These are phyloP conservation scores for Spatulosminthurus flaviceps DNA, from an alignment of 2,888 invertebrate genomes.

Conservation along the genomic window DNA sequence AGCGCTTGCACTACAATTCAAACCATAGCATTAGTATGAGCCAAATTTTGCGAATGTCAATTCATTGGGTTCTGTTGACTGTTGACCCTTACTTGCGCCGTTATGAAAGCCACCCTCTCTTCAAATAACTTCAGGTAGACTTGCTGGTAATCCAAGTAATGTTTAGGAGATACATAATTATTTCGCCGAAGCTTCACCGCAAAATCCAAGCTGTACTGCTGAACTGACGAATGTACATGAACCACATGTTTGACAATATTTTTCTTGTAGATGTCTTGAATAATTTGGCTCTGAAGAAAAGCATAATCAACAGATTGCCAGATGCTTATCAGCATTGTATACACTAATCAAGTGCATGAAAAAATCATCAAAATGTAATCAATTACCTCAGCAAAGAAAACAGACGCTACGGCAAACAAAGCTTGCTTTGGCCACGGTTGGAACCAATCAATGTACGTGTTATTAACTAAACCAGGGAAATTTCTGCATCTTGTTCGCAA, in stretches of 20 bases:
- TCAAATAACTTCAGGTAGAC: conserved; percentile 80
- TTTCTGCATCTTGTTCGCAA: conserved; percentile 85
- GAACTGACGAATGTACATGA: conserved; percentile 81
- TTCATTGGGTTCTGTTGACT: too few relatives aligned
- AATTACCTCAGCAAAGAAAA: conserved; percentile 79
- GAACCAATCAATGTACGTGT: conserved; percentile 92
- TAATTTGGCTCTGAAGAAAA: conserved; percentile 71
- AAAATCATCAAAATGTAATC: too few relatives aligned
- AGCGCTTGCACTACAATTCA: conserved; percentile 73
- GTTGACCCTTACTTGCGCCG: conserved; percentile 69
- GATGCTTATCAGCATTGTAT: too few relatives aligned
- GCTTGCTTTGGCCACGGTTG: conserved; percentile 94
- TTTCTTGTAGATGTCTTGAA: conserved; percentile 75
- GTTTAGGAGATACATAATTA: conserved; percentile 91
- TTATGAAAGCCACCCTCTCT: conserved; percentile 72
- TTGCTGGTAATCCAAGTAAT: conserved; percentile 86
- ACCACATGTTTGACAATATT: conserved; percentile 85
- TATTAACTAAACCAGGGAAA: conserved; percentile 92
- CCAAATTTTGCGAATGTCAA: too few relatives aligned
- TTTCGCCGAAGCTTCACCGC: conserved; percentile 77
- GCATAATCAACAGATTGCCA: too few relatives aligned
- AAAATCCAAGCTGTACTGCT: conserved; percentile 78
- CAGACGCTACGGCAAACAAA: conserved; percentile 84
- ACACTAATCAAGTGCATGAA: too few relatives aligned
- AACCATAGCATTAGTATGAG: too few relatives aligned